phyloP scores from a whole-genome alignment of 2,888 invertebrate genomes.

The Dryomyza anilis region DNA sequence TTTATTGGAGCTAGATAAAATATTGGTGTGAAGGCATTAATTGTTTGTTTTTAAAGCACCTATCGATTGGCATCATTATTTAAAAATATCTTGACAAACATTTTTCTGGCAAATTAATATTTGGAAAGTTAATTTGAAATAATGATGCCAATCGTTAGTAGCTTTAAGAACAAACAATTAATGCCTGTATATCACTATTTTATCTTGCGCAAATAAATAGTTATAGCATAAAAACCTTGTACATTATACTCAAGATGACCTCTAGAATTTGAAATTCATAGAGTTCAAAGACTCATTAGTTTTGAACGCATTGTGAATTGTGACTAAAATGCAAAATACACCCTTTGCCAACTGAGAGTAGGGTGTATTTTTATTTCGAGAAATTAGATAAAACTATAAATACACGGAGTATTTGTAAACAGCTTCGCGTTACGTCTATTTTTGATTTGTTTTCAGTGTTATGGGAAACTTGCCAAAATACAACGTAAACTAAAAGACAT shows the following conservation, averaged over 20 bases:
- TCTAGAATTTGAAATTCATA: neutral
- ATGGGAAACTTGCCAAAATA: constrained; percentile 14
- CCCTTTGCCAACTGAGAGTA: neutral
- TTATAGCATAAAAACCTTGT: neutral
- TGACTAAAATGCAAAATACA: neutral
- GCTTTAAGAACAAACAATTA: too few species aligned
- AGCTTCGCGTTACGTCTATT: constrained; percentile 1
- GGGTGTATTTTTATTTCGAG: neutral
- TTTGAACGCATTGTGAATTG: neutral
- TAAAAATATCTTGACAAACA: too few species aligned
- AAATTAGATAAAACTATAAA: neutral
- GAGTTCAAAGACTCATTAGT: neutral
- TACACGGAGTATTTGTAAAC: constrained; percentile 1
- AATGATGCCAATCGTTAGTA: too few species aligned
- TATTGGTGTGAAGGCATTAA: too few species aligned
- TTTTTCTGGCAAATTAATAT: too few species aligned
- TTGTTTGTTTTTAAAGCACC: too few species aligned
- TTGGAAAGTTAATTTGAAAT: too few species aligned
- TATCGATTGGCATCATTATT: too few species aligned
- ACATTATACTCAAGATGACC: neutral
- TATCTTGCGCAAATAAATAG: too few species aligned
- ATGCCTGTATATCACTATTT: too few species aligned
- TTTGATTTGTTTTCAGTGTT: constrained; percentile 5
- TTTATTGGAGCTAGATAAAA: too few species aligned
- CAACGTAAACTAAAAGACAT: constrained; percentile 8